These are phyloP conservation scores for Drosophila bunnanda DNA, from an alignment of 2,888 invertebrate species.

Conservation along the genomic window DNA sequence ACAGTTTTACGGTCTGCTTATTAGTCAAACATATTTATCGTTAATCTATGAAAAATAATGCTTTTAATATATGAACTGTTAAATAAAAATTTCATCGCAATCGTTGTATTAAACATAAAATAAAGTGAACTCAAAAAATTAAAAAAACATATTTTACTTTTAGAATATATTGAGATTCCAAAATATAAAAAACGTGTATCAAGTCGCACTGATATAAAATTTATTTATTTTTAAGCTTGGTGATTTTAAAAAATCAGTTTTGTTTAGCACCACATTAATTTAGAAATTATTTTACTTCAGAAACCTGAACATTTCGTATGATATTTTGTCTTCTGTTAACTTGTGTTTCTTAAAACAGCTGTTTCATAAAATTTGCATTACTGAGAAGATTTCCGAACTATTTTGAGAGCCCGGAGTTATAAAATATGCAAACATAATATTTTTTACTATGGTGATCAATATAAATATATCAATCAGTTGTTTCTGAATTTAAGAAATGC, in stretches of 20 bases:
- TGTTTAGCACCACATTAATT: too few species aligned
- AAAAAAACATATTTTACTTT: neutral
- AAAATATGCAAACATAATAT: too few species aligned
- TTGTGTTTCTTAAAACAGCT: too few species aligned
- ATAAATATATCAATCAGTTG: too few species aligned
- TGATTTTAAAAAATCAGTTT: neutral
- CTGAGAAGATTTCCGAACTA: neutral
- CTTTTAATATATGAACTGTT: conserved; percentile 42
- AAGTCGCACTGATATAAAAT: neutral
- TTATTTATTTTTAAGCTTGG: neutral
- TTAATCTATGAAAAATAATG: conserved; percentile 34
- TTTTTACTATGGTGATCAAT: too few species aligned
- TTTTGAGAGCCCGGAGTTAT: neutral
- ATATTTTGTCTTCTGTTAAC: too few species aligned
- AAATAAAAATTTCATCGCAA: conserved; percentile 35
- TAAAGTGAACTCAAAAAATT: neutral
- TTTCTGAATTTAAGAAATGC: too few species aligned
- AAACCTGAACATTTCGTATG: too few species aligned
- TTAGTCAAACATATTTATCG: conserved; percentile 41
- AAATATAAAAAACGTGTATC: neutral
- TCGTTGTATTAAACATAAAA: conserved; percentile 31
- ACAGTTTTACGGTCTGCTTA: conserved; percentile 12
- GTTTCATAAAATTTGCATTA: too few species aligned
- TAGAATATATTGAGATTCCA: neutral
- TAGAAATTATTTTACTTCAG: neutral